Evolutionary conservation across 2,888 invertebrate species (phyloP), one percentile per base, ranked within the genome.

Genomic region (Acleris sparsana): DNA sequence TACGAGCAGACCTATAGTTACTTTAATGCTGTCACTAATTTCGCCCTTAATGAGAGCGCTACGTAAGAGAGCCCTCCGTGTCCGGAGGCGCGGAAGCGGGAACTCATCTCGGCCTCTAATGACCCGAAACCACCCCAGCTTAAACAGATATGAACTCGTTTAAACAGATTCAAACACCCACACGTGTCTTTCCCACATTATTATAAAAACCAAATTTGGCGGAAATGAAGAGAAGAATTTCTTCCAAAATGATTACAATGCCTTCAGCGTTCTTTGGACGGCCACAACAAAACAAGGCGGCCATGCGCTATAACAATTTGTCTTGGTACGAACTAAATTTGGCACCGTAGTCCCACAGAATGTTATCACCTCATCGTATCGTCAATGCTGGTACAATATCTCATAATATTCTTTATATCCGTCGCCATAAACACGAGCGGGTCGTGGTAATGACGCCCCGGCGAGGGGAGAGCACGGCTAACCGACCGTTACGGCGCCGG

Each of bases 341-440:
- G 81, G 80, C 79, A 73, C 74, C 74, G 75, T 33, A 33, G 33
- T 74, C 80, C 78, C 85, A 75, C 73, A 73, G 84, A 87, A 84
- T 84, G 87, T 87, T 91, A 89, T 89, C 90, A 89, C 89, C 88
- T 89, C 85, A 83, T 89, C 81, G 84, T 84, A 87, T 86, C 81
- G 84, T 82, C 84, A 81, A 87, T 86, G 82, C 86, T 80, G 80
- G 86, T 83, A 87, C 87, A 85, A 91, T 90, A 88, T 92, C 88
- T 89, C 90, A 89, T 90, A 88, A 91, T 90, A 89, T 91, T 89
- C 92, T 91, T 92, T 91, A 92, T 92, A 86, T 85, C 83, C 88
- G 80, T 85, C 84, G 87, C 86, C 86, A 92, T 92, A 92, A 92
- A 91, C 90, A 89, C 82, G 88, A 89, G 88, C 88, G 90, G 87